phyloP scores from a whole-genome alignment of 30 jellyfish, hydroid and myxozoan species.

The Chrysaora quinquecirrha region DNA sequence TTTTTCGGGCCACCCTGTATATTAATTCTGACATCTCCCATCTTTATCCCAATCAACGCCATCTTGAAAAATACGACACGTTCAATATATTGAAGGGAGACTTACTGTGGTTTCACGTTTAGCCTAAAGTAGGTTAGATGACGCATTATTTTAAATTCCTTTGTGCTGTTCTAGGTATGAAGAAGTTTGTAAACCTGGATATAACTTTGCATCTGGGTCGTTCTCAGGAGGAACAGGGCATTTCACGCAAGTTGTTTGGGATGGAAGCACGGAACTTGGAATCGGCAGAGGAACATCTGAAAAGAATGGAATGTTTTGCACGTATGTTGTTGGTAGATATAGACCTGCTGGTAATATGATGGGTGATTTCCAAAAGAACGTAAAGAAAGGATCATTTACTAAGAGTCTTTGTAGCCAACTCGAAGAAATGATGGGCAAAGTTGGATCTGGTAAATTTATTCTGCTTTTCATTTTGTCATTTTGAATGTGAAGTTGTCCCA shows the following conservation, averaged over 20 bases:
- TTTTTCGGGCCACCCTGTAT: no score
- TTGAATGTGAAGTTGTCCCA: no score
- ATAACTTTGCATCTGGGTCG: constrained; percentile 54
- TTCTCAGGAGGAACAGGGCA: constrained; percentile 75
- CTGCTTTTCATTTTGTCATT: no score
- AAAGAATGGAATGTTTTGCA: constrained; percentile 61
- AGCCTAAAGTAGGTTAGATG: no score
- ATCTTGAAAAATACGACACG: no score
- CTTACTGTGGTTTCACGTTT: no score
- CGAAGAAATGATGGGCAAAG: constrained; percentile 33
- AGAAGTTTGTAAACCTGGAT: constrained; percentile 85
- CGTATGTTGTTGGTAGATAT: constrained; percentile 84
- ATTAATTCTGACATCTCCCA: no score
- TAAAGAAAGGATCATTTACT: constrained; percentile 48
- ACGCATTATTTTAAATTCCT: no score
- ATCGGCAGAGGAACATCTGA: constrained; percentile 56
- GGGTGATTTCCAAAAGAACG: constrained; percentile 64
- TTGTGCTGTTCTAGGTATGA: constrained; percentile 83
- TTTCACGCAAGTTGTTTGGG: constrained; percentile 90
- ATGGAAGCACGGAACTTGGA: constrained; percentile 61
- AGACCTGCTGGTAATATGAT: constrained; percentile 72
- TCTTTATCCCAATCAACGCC: no score
- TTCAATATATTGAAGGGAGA: no score
- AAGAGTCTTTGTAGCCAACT: constrained; percentile 19
- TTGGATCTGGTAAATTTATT: constrained; percentile 40